Base-by-base conservation (phyloP, 2,113 vertebrate genomes). In the Balaeniceps rex region DNA sequence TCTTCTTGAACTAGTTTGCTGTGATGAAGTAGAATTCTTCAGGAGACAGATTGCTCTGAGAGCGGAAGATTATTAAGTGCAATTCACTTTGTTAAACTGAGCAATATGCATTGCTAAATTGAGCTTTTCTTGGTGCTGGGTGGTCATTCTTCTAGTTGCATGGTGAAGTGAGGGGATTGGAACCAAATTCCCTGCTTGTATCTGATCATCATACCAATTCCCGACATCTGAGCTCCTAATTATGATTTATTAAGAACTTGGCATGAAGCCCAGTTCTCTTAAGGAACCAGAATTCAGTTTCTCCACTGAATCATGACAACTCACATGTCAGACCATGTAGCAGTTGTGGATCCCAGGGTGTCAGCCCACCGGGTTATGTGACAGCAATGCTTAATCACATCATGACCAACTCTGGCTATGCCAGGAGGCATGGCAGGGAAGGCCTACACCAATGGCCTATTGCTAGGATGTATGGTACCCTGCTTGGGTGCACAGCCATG, bases 1-100 rank as follows among this genome's bases (percentile, higher is more conserved):
- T 88, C 66, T 94, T 90, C 70, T 76, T 77, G 60, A 82, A 77
- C 58, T 54, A 77, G 89, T 93, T 90, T 49, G 19, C 40, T 38
- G 8, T 93, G 95, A 97, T 97, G 87, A 91, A 91, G 83, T 87
- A 92, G 94, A 76, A 79, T 77, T 93, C 83, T 91, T 83, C 74
- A 80, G 93, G 94, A 94, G 94, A 96, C 6, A 4, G 79, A 97
- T 96, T 90, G 87, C 69, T 94, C 70, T 61, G 47, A 87, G 86
- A 87, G 77, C 0, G 0, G 51, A 86, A 90, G 80, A 95, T 95
- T 95, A 96, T 91, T 85, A 85, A 36, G 8, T 77, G 71, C 93
- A 93, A 77, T 95, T 95, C 91, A 74, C 87, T 95, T 69, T 58
- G 88, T 94, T 94, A 87, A 93, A 83, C 83, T 72, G 70, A 95